Evolutionary conservation across 1,140 invertebrate species (phyloP).

Genomic region (Listronotus oregonensis): DNA sequence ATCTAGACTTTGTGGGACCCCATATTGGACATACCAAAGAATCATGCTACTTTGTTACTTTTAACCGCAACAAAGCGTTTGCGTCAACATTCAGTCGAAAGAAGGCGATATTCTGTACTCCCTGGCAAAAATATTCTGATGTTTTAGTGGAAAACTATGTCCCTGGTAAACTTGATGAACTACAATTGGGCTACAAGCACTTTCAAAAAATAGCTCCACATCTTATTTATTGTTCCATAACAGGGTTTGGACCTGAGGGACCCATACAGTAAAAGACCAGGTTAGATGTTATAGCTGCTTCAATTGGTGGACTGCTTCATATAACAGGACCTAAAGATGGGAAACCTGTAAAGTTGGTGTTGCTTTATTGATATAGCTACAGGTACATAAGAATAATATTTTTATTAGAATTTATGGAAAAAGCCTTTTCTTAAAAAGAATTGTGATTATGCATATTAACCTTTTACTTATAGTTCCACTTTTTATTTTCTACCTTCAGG

Average conservation of each 20-base stretch:
- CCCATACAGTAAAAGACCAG: slow-evolving; percentile 82
- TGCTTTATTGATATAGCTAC: slow-evolving; percentile 93
- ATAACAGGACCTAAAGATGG: slow-evolving; percentile 86
- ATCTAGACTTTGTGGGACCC: slow-evolving; percentile 90
- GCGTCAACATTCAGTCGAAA: slow-evolving; percentile 78
- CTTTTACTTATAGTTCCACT: not conserved
- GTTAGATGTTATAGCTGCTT: slow-evolving; percentile 96
- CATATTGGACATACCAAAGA: slow-evolving; percentile 75
- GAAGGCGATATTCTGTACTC: slow-evolving; percentile 78
- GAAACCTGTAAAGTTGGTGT: slow-evolving; percentile 92
- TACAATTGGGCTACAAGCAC: slow-evolving; percentile 80
- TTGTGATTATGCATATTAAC: not conserved
- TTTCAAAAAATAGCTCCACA: slow-evolving; percentile 73
- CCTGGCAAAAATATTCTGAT: slow-evolving; percentile 77
- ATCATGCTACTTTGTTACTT: slow-evolving; percentile 82
- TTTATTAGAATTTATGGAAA: slow-evolving; percentile 1
- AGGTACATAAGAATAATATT: slow-evolving; percentile 26
- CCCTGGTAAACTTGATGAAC: slow-evolving; percentile 81
- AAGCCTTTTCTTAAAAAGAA: no score
- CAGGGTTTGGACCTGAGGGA: slow-evolving; percentile 87
- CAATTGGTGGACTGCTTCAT: slow-evolving; percentile 86
- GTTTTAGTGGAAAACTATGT: slow-evolving; percentile 94
- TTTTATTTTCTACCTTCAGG: slow-evolving; percentile 58
- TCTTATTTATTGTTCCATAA: slow-evolving; percentile 93
- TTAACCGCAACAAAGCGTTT: slow-evolving; percentile 95